Evolutionary conservation across 2,113 vertebrate genomes (phyloP), one percentile per base, ranked within the genome.

Genomic region (Rynchops niger): DNA sequence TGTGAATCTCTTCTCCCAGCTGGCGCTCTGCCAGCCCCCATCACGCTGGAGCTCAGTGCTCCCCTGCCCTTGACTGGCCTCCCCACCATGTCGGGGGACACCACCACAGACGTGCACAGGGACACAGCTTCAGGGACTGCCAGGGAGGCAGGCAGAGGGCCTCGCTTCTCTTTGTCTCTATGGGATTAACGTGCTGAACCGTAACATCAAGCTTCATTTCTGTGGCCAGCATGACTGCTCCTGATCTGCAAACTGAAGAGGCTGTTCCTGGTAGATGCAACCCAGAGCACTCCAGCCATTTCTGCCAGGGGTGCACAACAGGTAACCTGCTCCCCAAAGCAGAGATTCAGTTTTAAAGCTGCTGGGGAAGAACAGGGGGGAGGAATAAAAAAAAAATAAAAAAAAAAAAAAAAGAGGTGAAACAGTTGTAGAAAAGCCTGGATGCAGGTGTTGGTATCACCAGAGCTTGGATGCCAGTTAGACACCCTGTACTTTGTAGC

Each of bases 1-100:
- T 0, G 0, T 4, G 3, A 36, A 42, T 11, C 77, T 62, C 40
- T 62, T 27, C 47, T 42, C 49, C 13, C 47, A 29, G 40, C 58
- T 45, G 42, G 40, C 1, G 0, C 26, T 30, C 56, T 30, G 27
- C 52, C 77, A 73, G 42, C 5, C 17, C 29, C 25, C 29, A 21
- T 52, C 10, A 1, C 6, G 4, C 21, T 3, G 2, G 49, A 52
- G 25, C 66, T 69, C 36, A 9, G 63, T 1, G 0, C n/a, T 50
- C 23, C 52, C 20, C 40, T 78, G 42, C n/a, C 81, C 76, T 43
- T 67, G 42, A 25, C 34, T 3, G 2, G 15, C 34, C 38, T 36
- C 42, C 22, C 21, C 53, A 42, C 36, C 25, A 4, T 0, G 21
- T 32, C 25, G 19, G 56, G 49, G 72, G n/a, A 29, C 55, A 61